Percentiles rank a stretch among this genome's conserved stretches.
Evolutionary conservation across 37 sponge, comb jelly and placozoan species (phyloP).

Genomic region (Aplysina aerophoba): DNA sequence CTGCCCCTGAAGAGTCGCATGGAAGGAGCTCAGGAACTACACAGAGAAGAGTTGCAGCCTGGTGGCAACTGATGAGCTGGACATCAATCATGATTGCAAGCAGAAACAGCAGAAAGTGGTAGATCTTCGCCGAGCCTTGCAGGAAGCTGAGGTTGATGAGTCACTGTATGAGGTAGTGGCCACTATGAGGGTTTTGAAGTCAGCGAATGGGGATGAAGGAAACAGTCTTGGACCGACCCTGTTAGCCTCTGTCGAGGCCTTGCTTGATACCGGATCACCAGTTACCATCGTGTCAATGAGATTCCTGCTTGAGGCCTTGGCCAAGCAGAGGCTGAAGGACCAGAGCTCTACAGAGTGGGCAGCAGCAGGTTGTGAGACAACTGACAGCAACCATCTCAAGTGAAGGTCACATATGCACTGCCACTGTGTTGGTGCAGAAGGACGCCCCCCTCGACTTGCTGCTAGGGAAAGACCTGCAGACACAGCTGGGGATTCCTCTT

Average conservation of each 20-base stretch:
- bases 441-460: slow-evolving; percentile 19
- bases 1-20: slow-evolving; percentile 26
- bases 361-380: slow-evolving; percentile 17
- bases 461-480: slow-evolving; percentile 23
- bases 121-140: neutral
- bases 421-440: slow-evolving; percentile 28
- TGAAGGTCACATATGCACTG: neutral
- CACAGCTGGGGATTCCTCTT: neutral
- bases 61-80: no score
- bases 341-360: slow-evolving; percentile 1
- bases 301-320: slow-evolving; percentile 1
- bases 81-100: no score
- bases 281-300: slow-evolving; percentile 44
- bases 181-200: slow-evolving; percentile 7
- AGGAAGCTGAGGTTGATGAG: slow-evolving; percentile 26
- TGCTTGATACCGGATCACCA: slow-evolving; percentile 65
- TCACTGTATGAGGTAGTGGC: slow-evolving; percentile 15
- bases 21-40: neutral
- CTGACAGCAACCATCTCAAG: neutral
- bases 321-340: neutral
- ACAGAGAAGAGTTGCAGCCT: no score
- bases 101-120: neutral
- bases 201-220: neutral
- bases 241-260: slow-evolving; percentile 15
- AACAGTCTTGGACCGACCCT: slow-evolving; percentile 43